Conservation (phyloP, 1,140 invertebrate species). For the Aricia agestis region DNA sequence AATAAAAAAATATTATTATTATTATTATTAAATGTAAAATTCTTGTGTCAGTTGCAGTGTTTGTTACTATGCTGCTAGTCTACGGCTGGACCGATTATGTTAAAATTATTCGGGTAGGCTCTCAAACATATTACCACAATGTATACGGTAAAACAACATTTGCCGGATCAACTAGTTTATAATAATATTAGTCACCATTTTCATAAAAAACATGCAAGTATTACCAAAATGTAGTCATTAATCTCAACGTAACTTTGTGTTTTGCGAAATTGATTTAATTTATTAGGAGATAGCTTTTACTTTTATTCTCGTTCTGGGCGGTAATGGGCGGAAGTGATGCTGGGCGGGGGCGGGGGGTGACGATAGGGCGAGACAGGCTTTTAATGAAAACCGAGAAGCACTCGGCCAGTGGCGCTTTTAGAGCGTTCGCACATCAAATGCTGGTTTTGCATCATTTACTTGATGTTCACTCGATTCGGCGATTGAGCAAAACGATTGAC, state of each 20-base stretch:
- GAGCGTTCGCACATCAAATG: not conserved
- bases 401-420: constrained; percentile 17
- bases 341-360: constrained; percentile 30
- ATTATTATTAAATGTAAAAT: too few species aligned
- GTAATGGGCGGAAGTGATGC: constrained; percentile 40
- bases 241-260: not conserved
- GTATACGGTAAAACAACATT: too few species aligned
- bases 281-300: constrained; percentile 23
- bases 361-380: constrained; percentile 37
- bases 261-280: constrained; percentile 21
- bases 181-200: too few species aligned
- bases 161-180: too few species aligned
- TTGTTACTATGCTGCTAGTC: too few species aligned
- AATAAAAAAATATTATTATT: too few species aligned
- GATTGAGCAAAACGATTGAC: too few species aligned
- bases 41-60: too few species aligned
- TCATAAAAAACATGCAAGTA: not conserved
- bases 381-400: constrained; percentile 49
- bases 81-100: too few species aligned
- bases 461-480: not conserved
- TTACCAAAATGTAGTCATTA: not conserved
- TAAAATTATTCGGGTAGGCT: too few species aligned
- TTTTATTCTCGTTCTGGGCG: constrained; percentile 8
- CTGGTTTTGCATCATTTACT: not conserved
- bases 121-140: too few species aligned